Evolutionary conservation across 2,888 invertebrate species (phyloP).

Genomic region (Ophion costatus): DNA sequence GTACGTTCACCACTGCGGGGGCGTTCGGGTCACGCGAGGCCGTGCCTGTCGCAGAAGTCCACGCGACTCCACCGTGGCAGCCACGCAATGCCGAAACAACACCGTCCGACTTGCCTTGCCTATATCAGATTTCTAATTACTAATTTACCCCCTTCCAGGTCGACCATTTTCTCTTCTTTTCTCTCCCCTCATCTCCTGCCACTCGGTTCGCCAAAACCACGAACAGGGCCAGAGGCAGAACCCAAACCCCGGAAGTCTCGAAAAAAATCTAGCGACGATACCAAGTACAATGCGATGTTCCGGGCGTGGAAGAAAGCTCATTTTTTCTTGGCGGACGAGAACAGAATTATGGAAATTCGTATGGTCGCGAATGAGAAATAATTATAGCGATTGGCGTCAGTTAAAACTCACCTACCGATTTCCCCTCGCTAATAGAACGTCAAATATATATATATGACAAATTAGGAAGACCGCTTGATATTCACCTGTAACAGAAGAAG

Average conservation of each 20-base stretch:
- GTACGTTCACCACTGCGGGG: constrained; percentile 68
- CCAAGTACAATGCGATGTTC: background rate
- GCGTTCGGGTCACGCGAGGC: constrained; percentile 82
- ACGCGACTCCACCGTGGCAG: constrained; percentile 78
- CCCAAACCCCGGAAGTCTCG: background rate
- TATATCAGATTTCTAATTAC: constrained; percentile 83
- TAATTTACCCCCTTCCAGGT: constrained; percentile 77
- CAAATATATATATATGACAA: constrained; percentile 37
- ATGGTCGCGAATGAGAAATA: background rate
- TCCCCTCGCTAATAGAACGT: constrained; percentile 10
- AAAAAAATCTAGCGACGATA: background rate
- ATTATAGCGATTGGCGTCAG: background rate
- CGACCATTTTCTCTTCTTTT: constrained; percentile 4
- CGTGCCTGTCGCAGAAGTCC: constrained; percentile 83
- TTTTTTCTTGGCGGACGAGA: background rate
- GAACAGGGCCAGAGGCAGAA: background rate
- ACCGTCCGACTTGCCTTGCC: constrained; percentile 77
- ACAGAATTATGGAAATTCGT: background rate
- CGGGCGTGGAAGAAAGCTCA: background rate
- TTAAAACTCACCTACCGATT: constrained; percentile 60
- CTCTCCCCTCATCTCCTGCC: constrained; percentile 13
- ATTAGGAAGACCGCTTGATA: constrained; percentile 63
- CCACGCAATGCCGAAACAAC: constrained; percentile 83
- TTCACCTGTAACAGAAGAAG: constrained; percentile 75
- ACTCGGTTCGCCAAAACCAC: constrained; percentile 24